phyloP scores from a whole-genome alignment of 2,888 invertebrate genomes.

The Stegana nigrithorax region DNA sequence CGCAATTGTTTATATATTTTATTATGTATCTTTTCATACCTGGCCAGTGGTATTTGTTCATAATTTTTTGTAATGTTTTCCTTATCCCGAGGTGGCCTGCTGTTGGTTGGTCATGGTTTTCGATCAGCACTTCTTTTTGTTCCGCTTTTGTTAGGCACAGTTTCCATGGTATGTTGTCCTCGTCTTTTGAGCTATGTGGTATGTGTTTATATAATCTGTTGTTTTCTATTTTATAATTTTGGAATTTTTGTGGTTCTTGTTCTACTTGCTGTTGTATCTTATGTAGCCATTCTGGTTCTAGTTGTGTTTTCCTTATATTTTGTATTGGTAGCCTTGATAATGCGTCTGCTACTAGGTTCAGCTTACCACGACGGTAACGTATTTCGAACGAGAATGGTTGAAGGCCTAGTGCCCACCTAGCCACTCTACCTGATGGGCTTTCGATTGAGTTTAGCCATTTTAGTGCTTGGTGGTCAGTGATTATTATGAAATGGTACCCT shows the following conservation, averaged over 20 bases:
- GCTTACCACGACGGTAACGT: background rate
- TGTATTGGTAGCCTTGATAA: background rate
- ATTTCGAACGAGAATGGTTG: constrained; percentile 20
- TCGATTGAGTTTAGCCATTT: background rate
- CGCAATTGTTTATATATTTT: constrained; percentile 19
- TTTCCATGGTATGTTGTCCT: constrained; percentile 22
- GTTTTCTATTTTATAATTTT: constrained; percentile 14
- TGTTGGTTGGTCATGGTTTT: constrained; percentile 24
- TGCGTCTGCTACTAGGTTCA: background rate
- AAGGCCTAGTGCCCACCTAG: background rate
- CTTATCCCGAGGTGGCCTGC: constrained; percentile 27
- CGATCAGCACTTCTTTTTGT: constrained; percentile 1
- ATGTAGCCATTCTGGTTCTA: too few species aligned
- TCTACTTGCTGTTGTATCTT: background rate
- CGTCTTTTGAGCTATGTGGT: too few species aligned
- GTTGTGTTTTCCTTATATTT: too few species aligned
- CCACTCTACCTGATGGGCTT: background rate
- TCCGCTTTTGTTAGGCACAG: constrained; percentile 2
- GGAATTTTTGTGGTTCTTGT: background rate
- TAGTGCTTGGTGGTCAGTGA: background rate
- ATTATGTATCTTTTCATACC: constrained; percentile 21
- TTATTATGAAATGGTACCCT: background rate
- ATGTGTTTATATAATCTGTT: constrained; percentile 18
- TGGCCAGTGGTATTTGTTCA: constrained; percentile 29
- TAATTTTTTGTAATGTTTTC: constrained; percentile 22